Conservation (phyloP, 53 echinoderm and acorn worm species). For the Holothuria leucospilota region DNA sequence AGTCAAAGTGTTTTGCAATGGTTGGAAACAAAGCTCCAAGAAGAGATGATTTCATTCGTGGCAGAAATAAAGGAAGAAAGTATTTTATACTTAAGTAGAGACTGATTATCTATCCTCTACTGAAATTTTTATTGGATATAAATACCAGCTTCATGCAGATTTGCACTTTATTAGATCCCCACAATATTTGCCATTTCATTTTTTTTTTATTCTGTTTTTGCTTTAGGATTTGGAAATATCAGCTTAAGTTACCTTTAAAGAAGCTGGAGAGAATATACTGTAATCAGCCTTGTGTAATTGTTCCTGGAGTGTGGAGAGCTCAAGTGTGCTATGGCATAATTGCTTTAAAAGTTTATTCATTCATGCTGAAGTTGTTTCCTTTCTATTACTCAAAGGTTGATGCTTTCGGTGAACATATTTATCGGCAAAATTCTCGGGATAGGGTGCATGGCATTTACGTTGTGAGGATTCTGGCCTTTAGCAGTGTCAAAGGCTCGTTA, state of each 20-base stretch:
- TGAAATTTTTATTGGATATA: too few relatives aligned
- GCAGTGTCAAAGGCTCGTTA: too few relatives aligned
- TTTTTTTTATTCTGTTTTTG: not conserved
- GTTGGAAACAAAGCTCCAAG: too few relatives aligned
- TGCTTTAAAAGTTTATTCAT: not conserved
- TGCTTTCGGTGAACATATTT: not conserved
- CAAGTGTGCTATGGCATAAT: not conserved
- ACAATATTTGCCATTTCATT: too few relatives aligned
- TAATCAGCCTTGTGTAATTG: constrained; percentile 19
- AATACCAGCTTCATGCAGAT: too few relatives aligned
- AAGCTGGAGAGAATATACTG: not conserved
- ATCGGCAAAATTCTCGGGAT: not conserved
- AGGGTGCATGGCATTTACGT: constrained; percentile 24
- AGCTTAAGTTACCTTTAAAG: not conserved
- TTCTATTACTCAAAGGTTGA: not conserved
- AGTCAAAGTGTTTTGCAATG: too few relatives aligned
- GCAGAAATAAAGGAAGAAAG: too few relatives aligned
- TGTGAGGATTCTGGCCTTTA: too few relatives aligned
- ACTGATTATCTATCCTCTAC: too few relatives aligned
- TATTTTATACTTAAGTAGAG: too few relatives aligned
- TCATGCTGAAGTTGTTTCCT: constrained; percentile 2
- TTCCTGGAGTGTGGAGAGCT: not conserved
- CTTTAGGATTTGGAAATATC: constrained; percentile 1
- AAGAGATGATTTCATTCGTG: too few relatives aligned
- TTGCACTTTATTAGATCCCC: too few relatives aligned